Evolutionary conservation across 2,888 invertebrate genomes (phyloP).

Genomic region (Chrysina gloriosa): DNA sequence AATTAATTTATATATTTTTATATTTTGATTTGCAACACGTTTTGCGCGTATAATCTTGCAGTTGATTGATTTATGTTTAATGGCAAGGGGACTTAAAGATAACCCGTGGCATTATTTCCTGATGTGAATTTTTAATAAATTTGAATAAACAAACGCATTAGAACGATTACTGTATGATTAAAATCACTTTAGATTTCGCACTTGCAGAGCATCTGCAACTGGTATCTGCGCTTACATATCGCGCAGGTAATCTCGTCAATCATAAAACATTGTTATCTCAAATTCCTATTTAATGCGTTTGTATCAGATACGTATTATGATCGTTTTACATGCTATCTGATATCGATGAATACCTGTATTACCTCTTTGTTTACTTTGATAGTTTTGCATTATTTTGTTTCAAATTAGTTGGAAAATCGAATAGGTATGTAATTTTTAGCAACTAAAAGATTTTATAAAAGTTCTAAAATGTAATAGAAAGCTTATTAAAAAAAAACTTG

Average conservation of each 20-base stretch:
- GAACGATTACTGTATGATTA: neutral
- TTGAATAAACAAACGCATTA: slow-evolving; percentile 6
- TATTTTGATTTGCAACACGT: too few species aligned
- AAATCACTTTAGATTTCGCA: slow-evolving; percentile 3
- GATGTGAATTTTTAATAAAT: neutral
- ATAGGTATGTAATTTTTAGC: too few species aligned
- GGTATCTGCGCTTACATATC: neutral
- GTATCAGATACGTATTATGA: neutral
- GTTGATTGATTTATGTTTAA: neutral
- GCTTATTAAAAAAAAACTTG: too few species aligned
- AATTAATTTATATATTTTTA: too few species aligned
- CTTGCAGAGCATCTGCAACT: neutral
- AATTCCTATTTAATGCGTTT: slow-evolving; percentile 2
- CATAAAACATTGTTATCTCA: slow-evolving; percentile 19
- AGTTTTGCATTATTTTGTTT: too few species aligned
- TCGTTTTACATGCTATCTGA: neutral
- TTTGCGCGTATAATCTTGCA: too few species aligned
- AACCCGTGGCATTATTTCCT: slow-evolving; percentile 13
- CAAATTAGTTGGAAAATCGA: too few species aligned
- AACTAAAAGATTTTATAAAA: too few species aligned
- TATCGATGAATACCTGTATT: neutral
- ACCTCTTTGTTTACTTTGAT: neutral
- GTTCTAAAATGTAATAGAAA: too few species aligned
- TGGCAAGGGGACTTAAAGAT: neutral
- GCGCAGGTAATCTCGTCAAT: slow-evolving; percentile 16